Base-by-base conservation (phyloP, 2,888 invertebrate genomes). In the Caenorhabditis sinica region DNA sequence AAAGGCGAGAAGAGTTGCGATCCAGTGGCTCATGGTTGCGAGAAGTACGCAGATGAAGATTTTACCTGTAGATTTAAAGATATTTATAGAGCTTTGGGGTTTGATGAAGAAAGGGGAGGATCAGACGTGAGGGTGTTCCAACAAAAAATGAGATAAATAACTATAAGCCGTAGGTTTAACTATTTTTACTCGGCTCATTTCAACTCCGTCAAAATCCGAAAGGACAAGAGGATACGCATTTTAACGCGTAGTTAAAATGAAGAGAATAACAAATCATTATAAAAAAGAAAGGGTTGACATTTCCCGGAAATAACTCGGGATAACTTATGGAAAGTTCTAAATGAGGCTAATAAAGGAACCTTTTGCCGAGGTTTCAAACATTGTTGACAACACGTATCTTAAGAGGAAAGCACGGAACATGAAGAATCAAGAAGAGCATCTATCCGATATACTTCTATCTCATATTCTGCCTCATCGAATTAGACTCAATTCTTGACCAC, bases 1-100 rank as follows among this genome's bases (percentile, higher is more conserved):
- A 68, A 83, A 73, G 40, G 83, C 72, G 49, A 83, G 68, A 61
- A 83, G 66, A 28, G 77, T 72, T 45, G 60, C 72, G 61, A 83
- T 77, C 83, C 83, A 83, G 68, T 77, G 83, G 77, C 73, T 83
- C 83, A 83, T 83, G 66, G 68, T 81, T 65, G 72, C 45, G 25
- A 80, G 51, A 20, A 43, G 71, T 45, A 53, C 25, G 68, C 40
- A 40, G 40, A 40, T 11, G 72, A 53, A 72, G 65, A 72, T 72
- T 30, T 80, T 80, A 80, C 80, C 80, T 80, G 65, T 5, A 66
- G 43, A 17, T 13, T 1, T 30, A n/a, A 61, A 3, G 5, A 13
- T 17, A 36, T 49, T 28, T 43, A 40, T 15, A 58, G 56, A n/a
- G 20, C 9, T 51, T 11, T 11, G 28, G 25, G 17, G 45, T 15